Conservation (phyloP, 1,140 invertebrate genomes). For the Drosophila asahinai region DNA sequence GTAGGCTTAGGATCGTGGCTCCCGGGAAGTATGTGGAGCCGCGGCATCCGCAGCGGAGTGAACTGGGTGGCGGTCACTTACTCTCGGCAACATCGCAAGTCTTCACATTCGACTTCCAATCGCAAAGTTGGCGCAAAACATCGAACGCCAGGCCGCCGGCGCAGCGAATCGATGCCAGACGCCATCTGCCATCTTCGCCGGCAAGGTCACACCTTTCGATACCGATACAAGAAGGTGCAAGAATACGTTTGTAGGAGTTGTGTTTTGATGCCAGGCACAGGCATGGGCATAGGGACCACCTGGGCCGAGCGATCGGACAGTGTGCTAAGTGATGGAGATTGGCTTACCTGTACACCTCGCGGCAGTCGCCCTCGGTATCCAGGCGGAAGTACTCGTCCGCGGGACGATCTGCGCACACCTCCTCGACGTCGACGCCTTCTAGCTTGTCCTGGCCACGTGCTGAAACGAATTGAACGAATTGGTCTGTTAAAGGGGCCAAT, state of each 20-base stretch:
- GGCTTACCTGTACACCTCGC: slow-evolving; percentile 95
- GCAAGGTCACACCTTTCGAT: slow-evolving; percentile 94
- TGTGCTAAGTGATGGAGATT: background rate
- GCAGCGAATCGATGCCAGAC: slow-evolving; percentile 94
- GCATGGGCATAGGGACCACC: slow-evolving; percentile 6
- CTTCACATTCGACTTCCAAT: slow-evolving; percentile 98
- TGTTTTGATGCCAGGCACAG: slow-evolving; percentile 4
- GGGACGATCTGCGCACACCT: slow-evolving; percentile 93
- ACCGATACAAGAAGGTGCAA: slow-evolving; percentile 51
- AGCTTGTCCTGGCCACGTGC: slow-evolving; percentile 87
- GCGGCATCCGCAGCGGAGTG: slow-evolving; percentile 27
- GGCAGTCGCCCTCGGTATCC: slow-evolving; percentile 93
- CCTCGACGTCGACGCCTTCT: slow-evolving; percentile 90
- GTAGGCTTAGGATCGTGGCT: slow-evolving; percentile 44
- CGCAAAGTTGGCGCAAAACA: slow-evolving; percentile 97
- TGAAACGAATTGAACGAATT: slow-evolving; percentile 9
- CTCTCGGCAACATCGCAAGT: slow-evolving; percentile 97
- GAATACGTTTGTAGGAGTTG: slow-evolving; percentile 46
- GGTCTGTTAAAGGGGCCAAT: background rate
- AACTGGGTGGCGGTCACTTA: slow-evolving; percentile 88
- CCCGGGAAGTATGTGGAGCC: slow-evolving; percentile 53
- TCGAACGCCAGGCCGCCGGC: slow-evolving; percentile 96
- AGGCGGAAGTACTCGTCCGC: slow-evolving; percentile 96
- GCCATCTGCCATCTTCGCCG: slow-evolving; percentile 92
- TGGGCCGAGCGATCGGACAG: slow-evolving; percentile 34